Evolutionary conservation across 2,888 invertebrate species (phyloP).

Genomic region (Polyommatus iphigenia): DNA sequence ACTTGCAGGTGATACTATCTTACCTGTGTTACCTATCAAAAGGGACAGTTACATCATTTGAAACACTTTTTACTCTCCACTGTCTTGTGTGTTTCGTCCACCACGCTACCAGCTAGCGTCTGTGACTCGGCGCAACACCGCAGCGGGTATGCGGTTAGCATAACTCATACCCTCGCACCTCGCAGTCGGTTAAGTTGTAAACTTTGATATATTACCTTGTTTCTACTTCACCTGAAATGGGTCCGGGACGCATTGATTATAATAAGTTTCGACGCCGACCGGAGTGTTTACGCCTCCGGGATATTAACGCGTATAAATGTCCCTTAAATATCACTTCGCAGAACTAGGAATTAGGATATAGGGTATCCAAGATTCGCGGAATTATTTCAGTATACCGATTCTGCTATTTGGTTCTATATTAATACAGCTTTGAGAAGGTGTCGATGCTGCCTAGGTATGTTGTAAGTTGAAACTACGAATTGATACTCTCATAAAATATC

Average conservation of each 20-base stretch:
- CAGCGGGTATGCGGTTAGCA: conserved; percentile 66
- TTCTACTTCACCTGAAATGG: conserved; percentile 60
- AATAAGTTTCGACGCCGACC: conserved; percentile 46
- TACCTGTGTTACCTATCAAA: background rate
- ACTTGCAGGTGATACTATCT: too few species aligned
- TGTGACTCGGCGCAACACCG: conserved; percentile 37
- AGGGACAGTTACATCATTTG: background rate
- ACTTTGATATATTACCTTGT: conserved; percentile 71
- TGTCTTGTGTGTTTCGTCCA: background rate
- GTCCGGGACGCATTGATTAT: conserved; percentile 47
- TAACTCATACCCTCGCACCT: conserved; percentile 73
- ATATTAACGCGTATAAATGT: conserved; percentile 37
- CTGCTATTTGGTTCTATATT: background rate
- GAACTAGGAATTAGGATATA: conserved; percentile 22
- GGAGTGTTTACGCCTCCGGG: conserved; percentile 41
- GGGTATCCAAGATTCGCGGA: background rate
- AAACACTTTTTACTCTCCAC: background rate
- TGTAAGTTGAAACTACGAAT: too few species aligned
- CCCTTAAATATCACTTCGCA: conserved; percentile 39
- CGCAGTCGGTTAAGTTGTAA: conserved; percentile 69
- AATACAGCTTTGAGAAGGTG: too few species aligned
- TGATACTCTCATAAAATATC: too few species aligned
- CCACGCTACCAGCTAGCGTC: conserved; percentile 38
- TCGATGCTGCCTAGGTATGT: too few species aligned
- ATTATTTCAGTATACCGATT: background rate